Evolutionary conservation across 2,113 vertebrate genomes (phyloP), one percentile per base, ranked within the genome.

Genomic region (Scomber japonicus): DNA sequence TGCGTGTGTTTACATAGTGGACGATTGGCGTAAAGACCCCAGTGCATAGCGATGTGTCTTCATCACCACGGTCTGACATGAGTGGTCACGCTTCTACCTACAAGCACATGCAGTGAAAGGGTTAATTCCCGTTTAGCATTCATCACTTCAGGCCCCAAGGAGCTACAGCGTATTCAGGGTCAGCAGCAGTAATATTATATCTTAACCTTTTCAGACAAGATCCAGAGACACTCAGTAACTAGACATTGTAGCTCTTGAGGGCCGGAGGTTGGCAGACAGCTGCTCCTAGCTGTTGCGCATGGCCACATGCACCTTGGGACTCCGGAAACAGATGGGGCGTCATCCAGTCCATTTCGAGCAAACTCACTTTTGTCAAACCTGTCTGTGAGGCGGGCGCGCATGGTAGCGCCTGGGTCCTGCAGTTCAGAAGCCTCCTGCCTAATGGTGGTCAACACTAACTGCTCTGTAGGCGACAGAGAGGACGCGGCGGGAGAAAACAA

Each of bases 291-390:
- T 15, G 19, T 64, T 63, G 55, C 35, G 50, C 54, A 72, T 80
- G 80, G 84, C 75, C 56, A 70, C 94, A 94, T 94, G 94, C 94
- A 94, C 83, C 81, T 81, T 71, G 53, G 72, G 72, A 73, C 73
- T 78, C 69, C 27, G 50, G 80, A 82, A 75, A 84, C 71, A 82
- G 72, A 78, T n/a, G 60, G 82, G 77, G 79, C 81, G 57, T 86
- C 87, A 87, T 91, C 90, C 90, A 88, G 84, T 87, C 88, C 62
- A 71, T 59, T 87, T 89, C 54, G 74, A 90, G 82, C 87, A 90
- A 90, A 96, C 95, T 96, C 95, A 96, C 95, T 95, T 95, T 95
- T 95, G 82, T 95, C 94, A 93, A 95, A 95, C 91, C 93, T 94
- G 93, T 95, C 94, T 92, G 93, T 83, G 91, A 95, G 91, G 83